A percentile compares a stretch with the other conserved stretches of the same genome.
Conservation (phyloP, 2,113 vertebrate species). For the Phasianus colchicus region DNA sequence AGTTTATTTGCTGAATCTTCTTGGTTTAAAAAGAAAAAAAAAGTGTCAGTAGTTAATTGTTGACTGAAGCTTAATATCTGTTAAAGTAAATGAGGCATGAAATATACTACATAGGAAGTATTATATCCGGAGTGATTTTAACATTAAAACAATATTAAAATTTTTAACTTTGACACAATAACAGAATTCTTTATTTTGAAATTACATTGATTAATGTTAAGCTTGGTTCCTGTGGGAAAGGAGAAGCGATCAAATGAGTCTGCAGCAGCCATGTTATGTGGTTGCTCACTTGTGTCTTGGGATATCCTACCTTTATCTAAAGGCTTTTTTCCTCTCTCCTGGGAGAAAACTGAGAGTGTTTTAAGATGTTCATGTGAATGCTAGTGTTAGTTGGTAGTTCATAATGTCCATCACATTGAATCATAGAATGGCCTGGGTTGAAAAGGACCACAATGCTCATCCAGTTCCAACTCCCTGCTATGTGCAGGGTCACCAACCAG, state of each 20-base stretch:
- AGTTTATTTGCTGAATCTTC: slow-evolving; percentile 9
- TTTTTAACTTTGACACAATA: slow-evolving; percentile 77
- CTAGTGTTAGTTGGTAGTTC: background rate
- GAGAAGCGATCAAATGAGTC: background rate
- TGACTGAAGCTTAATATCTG: slow-evolving; percentile 80
- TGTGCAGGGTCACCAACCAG: too few species aligned
- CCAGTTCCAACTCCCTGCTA: too few species aligned
- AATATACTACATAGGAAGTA: slow-evolving; percentile 69
- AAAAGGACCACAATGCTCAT: too few species aligned
- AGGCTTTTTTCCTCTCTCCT: background rate
- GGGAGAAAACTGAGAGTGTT: background rate
- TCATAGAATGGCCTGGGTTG: too few species aligned
- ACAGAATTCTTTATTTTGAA: slow-evolving; percentile 53
- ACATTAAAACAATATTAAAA: slow-evolving; percentile 69
- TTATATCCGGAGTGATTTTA: slow-evolving; percentile 72
- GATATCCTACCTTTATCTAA: background rate
- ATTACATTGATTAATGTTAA: slow-evolving; percentile 50
- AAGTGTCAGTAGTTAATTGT: slow-evolving; percentile 73
- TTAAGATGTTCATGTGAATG: accelerated
- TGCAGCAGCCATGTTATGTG: accelerated
- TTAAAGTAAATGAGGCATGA: slow-evolving; percentile 80
- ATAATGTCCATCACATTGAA: background rate
- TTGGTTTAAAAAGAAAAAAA: background rate
- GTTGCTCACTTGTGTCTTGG: background rate
- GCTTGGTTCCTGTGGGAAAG: background rate